A percentile compares a stretch with the other conserved stretches of the same genome.
Conservation (phyloP, 2,113 vertebrate species). For the Spheniscus mendiculus region DNA sequence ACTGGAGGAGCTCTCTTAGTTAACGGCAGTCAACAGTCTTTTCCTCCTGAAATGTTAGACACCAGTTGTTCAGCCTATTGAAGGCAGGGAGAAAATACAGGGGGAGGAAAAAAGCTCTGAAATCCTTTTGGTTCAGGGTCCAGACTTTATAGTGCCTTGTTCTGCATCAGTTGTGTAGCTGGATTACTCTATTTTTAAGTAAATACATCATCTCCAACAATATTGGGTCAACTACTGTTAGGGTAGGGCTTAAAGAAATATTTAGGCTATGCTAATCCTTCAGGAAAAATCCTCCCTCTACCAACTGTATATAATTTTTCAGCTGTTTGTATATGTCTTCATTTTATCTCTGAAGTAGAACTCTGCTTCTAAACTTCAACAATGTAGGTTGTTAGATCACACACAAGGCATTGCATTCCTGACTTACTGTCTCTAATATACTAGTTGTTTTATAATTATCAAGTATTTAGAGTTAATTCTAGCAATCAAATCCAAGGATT, state of each 20-base stretch:
- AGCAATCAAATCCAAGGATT: not conserved
- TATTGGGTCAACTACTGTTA: slow-evolving; percentile 26
- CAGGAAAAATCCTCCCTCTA: slow-evolving; percentile 14
- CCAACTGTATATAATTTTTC: slow-evolving; percentile 53
- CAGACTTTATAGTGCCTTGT: not conserved
- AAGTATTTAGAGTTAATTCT: not conserved
- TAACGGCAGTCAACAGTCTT: not conserved
- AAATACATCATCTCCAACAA: slow-evolving; percentile 24
- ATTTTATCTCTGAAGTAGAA: not conserved
- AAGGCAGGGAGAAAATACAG: not conserved
- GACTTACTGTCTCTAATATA: not conserved
- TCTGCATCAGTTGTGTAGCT: not conserved
- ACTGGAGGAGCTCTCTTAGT: not conserved
- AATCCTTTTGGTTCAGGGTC: not conserved
- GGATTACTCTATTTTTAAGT: slow-evolving; percentile 60
- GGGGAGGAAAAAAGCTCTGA: not conserved
- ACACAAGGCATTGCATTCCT: not conserved
- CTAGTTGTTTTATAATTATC: not conserved
- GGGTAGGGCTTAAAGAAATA: slow-evolving; percentile 58
- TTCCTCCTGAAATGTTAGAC: not conserved
- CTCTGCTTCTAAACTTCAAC: not conserved
- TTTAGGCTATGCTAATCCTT: slow-evolving; percentile 57
- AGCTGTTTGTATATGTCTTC: slow-evolving; percentile 36
- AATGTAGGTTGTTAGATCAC: not conserved
- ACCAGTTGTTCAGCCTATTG: not conserved